Evolutionary conservation across 2,888 invertebrate genomes (phyloP).

Genomic region (Axea sp.): DNA sequence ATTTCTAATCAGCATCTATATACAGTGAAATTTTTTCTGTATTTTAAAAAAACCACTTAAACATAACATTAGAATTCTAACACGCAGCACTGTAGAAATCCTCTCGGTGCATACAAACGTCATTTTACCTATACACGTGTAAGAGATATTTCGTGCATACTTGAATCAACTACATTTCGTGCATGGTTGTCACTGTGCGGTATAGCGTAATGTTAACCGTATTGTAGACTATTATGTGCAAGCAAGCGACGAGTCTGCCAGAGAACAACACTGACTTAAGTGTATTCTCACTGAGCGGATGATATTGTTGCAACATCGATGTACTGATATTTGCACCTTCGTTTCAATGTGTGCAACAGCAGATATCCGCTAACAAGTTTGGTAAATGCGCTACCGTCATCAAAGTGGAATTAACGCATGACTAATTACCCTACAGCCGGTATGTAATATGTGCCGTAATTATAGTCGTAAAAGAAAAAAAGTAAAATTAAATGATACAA

Average conservation of each 20-base stretch:
- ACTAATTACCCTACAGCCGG: constrained; percentile 42
- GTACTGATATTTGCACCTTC: constrained; percentile 51
- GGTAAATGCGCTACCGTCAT: constrained; percentile 48
- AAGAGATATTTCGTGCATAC: constrained; percentile 14
- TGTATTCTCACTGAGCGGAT: constrained; percentile 26
- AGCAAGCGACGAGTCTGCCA: constrained; percentile 6
- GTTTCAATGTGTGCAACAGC: constrained; percentile 26
- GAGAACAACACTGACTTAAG: constrained; percentile 18
- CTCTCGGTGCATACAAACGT: constrained; percentile 2
- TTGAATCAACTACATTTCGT: constrained; percentile 33
- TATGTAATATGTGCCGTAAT: constrained; percentile 42
- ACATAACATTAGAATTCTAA: too few relatives aligned
- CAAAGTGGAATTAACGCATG: constrained; percentile 53
- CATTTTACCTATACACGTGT: constrained; percentile 10
- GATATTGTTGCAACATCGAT: constrained; percentile 44
- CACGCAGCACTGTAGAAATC: constrained; percentile 4
- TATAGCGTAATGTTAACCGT: constrained; percentile 14
- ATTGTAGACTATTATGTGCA: constrained; percentile 25
- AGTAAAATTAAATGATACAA: too few relatives aligned
- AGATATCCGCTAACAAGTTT: constrained; percentile 50
- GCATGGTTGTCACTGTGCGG: constrained; percentile 11
- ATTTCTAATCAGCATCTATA: too few relatives aligned
- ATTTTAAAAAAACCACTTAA: too few relatives aligned
- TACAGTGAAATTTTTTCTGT: too few relatives aligned
- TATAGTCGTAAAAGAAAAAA: constrained; percentile 20